A percentile compares a stretch with the other conserved stretches of the same genome.
These are phyloP conservation scores for Xyrauchen texanus DNA, from an alignment of 2,113 vertebrate species.

Conservation along the genomic window DNA sequence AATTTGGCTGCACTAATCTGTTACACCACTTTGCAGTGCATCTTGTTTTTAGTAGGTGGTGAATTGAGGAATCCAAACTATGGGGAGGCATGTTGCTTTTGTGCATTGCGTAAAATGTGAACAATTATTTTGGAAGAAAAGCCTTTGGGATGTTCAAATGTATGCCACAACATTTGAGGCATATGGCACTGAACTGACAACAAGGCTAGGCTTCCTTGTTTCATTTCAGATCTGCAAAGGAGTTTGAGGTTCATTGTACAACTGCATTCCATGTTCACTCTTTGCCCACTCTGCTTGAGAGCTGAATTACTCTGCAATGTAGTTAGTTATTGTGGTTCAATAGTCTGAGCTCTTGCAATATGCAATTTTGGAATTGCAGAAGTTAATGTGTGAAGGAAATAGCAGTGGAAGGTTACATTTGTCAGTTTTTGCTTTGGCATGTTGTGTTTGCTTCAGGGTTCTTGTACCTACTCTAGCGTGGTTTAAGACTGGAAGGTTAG, in stretches of 20 bases:
- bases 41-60: not conserved
- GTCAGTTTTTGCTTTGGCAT: not conserved
- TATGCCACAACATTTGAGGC: not conserved
- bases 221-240: not conserved
- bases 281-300: too few relatives aligned
- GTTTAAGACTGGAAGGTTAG: too few relatives aligned
- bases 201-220: constrained; percentile 14
- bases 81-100: not conserved
- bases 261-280: too few relatives aligned
- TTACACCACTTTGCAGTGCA: not conserved
- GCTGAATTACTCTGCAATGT: too few relatives aligned
- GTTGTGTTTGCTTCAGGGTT: not conserved
- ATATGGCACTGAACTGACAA: not conserved
- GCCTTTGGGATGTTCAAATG: not conserved
- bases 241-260: not conserved
- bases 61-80: not conserved
- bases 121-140: not conserved
- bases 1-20: not conserved
- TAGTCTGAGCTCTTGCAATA: not conserved
- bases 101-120: not conserved
- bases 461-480: too few relatives aligned
- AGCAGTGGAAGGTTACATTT: not conserved
- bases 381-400: not conserved
- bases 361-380: not conserved
- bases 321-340: not conserved